Conservation (phyloP, 1,140 invertebrate species). For the Drusus annulatus region DNA sequence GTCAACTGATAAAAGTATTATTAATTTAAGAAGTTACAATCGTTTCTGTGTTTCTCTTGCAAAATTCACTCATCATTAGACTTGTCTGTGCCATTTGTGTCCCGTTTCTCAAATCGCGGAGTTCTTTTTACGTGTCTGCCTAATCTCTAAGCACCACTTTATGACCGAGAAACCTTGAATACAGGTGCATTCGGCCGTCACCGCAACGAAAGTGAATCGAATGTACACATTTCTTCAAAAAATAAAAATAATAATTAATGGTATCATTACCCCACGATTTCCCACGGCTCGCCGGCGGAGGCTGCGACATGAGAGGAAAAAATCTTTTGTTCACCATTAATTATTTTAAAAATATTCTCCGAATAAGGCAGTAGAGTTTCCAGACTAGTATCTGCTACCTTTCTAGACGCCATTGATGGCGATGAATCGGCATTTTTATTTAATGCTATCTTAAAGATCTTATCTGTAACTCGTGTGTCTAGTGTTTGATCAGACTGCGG, state of each 20-base stretch:
- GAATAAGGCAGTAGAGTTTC: conserved; percentile 26
- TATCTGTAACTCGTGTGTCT: conserved; percentile 5
- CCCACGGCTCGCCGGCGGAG: conserved; percentile 16
- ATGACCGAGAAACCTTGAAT: conserved; percentile 5
- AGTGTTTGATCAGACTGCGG: not conserved
- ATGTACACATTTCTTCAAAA: conserved; percentile 13
- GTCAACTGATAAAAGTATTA: too few relatives aligned
- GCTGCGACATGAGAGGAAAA: conserved; percentile 32
- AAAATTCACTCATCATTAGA: too few relatives aligned
- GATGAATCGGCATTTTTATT: conserved; percentile 32
- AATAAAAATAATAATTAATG: conserved; percentile 8
- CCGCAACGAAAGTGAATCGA: conserved; percentile 10
- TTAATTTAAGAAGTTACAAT: too few relatives aligned
- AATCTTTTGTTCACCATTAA: conserved; percentile 28
- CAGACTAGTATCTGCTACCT: not conserved
- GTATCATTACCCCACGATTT: not conserved
- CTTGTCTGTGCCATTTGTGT: too few relatives aligned
- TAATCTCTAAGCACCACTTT: too few relatives aligned
- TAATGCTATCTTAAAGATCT: conserved; percentile 4
- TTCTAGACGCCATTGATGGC: conserved; percentile 25
- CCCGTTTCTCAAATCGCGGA: too few relatives aligned
- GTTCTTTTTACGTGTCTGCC: too few relatives aligned
- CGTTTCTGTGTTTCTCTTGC: too few relatives aligned
- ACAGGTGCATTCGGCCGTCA: conserved; percentile 4
- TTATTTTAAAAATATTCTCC: conserved; percentile 27